phyloP scores from a whole-genome alignment of 2,113 vertebrate genomes.

The Guaruba guarouba region DNA sequence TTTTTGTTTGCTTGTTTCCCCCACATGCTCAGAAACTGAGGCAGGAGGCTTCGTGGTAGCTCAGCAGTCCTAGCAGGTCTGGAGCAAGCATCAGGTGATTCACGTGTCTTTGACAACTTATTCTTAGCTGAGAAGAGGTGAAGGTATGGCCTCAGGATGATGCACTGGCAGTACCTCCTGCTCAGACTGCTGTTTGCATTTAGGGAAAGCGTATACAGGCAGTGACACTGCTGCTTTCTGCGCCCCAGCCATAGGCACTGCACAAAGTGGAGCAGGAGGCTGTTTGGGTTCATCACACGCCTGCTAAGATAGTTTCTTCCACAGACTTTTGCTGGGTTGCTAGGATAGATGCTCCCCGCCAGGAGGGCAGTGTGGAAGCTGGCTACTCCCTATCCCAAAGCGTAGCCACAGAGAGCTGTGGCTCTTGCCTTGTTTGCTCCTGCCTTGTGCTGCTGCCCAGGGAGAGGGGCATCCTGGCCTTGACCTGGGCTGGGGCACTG shows the following conservation, averaged over 20 bases:
- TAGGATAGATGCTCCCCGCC: fast-evolving
- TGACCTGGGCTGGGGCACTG: background rate
- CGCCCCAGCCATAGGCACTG: background rate
- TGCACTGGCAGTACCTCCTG: background rate
- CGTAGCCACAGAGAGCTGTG: fast-evolving
- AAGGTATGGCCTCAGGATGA: background rate
- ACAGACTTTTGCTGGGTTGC: background rate
- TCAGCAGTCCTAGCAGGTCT: background rate
- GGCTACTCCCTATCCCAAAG: background rate
- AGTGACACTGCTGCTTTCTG: background rate
- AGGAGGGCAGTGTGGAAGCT: background rate
- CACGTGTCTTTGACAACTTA: background rate
- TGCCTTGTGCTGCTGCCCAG: background rate
- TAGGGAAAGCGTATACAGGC: background rate
- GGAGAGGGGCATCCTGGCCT: background rate
- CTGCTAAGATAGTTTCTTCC: background rate
- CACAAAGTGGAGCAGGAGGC: background rate
- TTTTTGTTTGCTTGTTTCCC: background rate
- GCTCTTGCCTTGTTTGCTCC: background rate
- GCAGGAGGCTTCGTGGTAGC: background rate
- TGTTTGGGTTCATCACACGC: background rate
- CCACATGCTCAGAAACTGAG: background rate
- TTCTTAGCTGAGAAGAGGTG: background rate
- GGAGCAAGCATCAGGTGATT: background rate
- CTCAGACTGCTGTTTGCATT: background rate